A percentile compares a stretch with the other conserved stretches of the same genome.
Conservation (phyloP, 2,888 invertebrate genomes). For the Brachycybe producta region DNA sequence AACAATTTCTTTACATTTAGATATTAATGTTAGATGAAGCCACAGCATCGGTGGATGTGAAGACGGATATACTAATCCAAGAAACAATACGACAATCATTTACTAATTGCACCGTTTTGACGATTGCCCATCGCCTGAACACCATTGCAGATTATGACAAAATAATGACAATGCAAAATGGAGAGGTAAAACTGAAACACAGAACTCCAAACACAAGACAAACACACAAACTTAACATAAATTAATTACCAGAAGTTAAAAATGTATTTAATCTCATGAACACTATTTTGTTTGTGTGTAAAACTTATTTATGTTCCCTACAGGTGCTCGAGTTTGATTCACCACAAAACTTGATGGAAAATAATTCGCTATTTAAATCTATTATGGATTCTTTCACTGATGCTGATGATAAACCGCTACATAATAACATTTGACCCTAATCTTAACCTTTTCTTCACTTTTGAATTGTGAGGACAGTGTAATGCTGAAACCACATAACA, state of each 20-base stretch:
- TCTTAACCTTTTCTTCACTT: too few relatives aligned
- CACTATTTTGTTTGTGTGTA: too few relatives aligned
- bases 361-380: background rate
- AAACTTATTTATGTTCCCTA: constrained; percentile 11
- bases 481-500: too few relatives aligned
- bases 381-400: constrained; percentile 4
- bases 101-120: constrained; percentile 43
- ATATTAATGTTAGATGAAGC: constrained; percentile 45
- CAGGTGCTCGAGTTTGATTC: constrained; percentile 37
- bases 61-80: constrained; percentile 44
- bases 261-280: too few relatives aligned
- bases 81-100: constrained; percentile 42
- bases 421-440: too few relatives aligned
- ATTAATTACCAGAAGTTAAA: too few relatives aligned
- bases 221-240: too few relatives aligned
- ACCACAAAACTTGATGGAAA: constrained; percentile 32
- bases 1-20: constrained; percentile 28
- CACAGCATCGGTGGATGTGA: constrained; percentile 43
- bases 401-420: too few relatives aligned
- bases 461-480: too few relatives aligned
- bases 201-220: too few relatives aligned
- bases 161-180: constrained; percentile 43
- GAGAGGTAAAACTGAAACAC: constrained; percentile 36
- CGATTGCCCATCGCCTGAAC: constrained; percentile 47
- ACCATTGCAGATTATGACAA: constrained; percentile 43